Base-by-base conservation (phyloP, 2,113 vertebrate genomes). In the Passer domesticus region DNA sequence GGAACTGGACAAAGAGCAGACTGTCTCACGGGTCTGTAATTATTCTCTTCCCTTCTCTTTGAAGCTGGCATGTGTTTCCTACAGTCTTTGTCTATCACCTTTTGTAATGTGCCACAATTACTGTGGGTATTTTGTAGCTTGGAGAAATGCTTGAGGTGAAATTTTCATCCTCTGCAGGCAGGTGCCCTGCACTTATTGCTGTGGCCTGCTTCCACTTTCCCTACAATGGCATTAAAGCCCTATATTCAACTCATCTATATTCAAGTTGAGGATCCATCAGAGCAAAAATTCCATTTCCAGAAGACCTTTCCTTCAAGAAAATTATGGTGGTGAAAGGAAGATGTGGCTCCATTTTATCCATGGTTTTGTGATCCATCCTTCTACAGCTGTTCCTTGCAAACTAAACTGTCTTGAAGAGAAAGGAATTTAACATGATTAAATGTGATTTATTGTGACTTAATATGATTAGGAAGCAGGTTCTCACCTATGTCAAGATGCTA, bases 41-140 rank as follows among this genome's bases (percentile, higher is more conserved):
- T 92, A 81, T 83, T 92, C 46, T 27, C n/a, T 75, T 93, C 44
- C 30, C 28, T 83, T 83, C 60, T 53, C 75, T 93, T 95, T 88
- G 84, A 94, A 92, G 68, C 22, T 93, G 82, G 63, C 6, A 6
- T 16, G 23, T 80, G 25, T 47, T 95, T 92, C 68, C 79, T 83
- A 33, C 30, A 31, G 50, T 47, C 82, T 87, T 93, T 83, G 59
- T 88, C 93, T 89, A 21, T 47, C 75, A 85, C 33, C 27, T 85
- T 83, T 52, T 83, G 64, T 60, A 93, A 77, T n/a, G 55, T 69
- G 24, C 60, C 79, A 39, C 43, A 74, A n/a, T 80, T 56, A 39
- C 60, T 46, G n/a, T n/a, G 53, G 28, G 15, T 43, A 30, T 81
- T 87, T 77, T 70, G 55, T 50, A 73, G 47, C 63, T 74, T 41